phyloP scores from a whole-genome alignment of 53 echinoderm and acorn worm genomes.

The Mesocentrotus franciscanus region DNA sequence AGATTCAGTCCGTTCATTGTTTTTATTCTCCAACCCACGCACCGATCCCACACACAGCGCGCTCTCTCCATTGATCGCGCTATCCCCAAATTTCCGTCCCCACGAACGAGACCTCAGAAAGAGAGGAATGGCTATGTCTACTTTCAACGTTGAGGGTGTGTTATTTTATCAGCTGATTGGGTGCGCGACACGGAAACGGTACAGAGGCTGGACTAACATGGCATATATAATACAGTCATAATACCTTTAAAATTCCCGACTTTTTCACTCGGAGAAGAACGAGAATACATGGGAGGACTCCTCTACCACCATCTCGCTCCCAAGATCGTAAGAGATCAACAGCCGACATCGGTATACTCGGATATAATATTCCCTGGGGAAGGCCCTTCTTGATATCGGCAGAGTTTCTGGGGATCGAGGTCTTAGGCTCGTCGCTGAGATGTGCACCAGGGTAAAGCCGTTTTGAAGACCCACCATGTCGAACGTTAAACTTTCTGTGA shows the following conservation, averaged over 20 bases:
- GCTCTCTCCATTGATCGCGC: no score
- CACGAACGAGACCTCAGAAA: no score
- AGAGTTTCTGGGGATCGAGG: conserved; percentile 22
- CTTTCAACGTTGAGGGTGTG: no score
- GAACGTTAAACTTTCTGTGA: conserved; percentile 28
- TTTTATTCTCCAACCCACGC: no score
- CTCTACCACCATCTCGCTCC: conserved; percentile 66
- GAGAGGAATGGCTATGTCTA: no score
- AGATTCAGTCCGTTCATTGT: no score
- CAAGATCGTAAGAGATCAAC: conserved; percentile 31
- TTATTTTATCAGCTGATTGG: no score
- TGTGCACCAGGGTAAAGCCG: conserved; percentile 51
- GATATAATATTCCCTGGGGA: conserved; percentile 54
- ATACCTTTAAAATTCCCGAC: conserved; percentile 40
- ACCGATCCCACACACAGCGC: no score
- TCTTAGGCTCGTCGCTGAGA: conserved; percentile 22
- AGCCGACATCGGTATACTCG: conserved; percentile 38
- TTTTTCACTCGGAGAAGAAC: conserved; percentile 43
- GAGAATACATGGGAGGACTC: conserved; percentile 35
- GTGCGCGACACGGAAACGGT: no score
- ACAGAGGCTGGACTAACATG: no score
- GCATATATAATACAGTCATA: conserved; percentile 39
- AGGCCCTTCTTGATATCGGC: conserved; percentile 46
- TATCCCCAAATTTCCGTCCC: no score
- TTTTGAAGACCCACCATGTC: conserved; percentile 46